Evolutionary conservation across 2,797 vertebrate genomes (phyloP), one percentile per base, ranked within the genome.

Genomic region (Gymnocypris eckloni): DNA sequence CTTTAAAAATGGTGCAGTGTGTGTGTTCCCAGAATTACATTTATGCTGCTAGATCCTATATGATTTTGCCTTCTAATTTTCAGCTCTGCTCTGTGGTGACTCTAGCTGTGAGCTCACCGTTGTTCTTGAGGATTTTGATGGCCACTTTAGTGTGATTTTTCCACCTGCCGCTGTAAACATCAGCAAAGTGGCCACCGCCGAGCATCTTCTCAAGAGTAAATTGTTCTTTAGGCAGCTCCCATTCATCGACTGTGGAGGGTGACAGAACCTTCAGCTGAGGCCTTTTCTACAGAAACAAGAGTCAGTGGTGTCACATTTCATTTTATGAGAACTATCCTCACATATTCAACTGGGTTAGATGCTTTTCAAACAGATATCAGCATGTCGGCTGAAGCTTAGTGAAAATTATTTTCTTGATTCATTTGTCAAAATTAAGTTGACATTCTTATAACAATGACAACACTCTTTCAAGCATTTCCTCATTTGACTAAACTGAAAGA

Each of bases 211-310:
- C 90, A 77, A 97, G 88, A 0, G 77, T 92, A 89, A 97, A 97
- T 86, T 97, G 95, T 0, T 96, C 93, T 79, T 92, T 94, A 0
- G 96, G 96, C 4, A 95, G 93, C 88, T 97, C 96, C 97, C 96
- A 97, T 72, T 95, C 91, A 0, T 95, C 95, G 77, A 94, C 92
- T 0, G 93, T 91, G 20, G 89, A 92, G 70, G 93, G 91, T 9
- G 92, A 95, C 77, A 95, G 59, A 43, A 94, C 92, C 1, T 86
- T 84, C 0, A 90, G 91, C 66, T 85, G 59, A 0, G 93, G 94
- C 87, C 93, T 90, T 25, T 87, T 93, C 96, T 97, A 89, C 18
- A 50, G 69, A n/a, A 54, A 86, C 71, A 64, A 83, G 25, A 66
- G 48, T 28, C 39, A 45, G 3, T 16, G 75, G 76, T 18, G 7